Evolutionary conservation across 2,113 vertebrate genomes (phyloP), one percentile per base, ranked within the genome.

Genomic region (Chamaetylas fuelleborni): DNA sequence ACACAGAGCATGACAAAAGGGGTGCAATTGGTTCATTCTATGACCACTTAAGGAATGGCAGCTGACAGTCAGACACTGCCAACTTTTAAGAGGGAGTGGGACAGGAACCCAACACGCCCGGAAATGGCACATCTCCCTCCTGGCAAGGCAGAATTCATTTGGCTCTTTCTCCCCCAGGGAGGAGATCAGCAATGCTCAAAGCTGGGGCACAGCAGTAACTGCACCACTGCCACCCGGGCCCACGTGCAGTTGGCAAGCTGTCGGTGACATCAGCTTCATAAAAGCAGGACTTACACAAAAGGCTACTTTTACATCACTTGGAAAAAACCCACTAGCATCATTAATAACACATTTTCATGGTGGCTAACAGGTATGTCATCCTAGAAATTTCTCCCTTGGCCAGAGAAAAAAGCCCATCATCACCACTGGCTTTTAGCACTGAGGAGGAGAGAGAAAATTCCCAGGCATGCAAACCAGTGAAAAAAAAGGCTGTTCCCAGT

Each of bases 11-110:
- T 1, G 33, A 89, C 81, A 96, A 96, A 95, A 91, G 47, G 78
- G 72, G 36, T 62, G 57, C 89, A 79, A 48, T 43, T 90, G 93
- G 64, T 81, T 90, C 80, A 94, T 84, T 97, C 92, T 66, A 24
- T 79, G 92, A 95, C 93, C 92, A 87, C 93, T 97, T 97, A 89
- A 95, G 96, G 89, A 96, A 97, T 85, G 92, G 91, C 96, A 97
- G 97, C 96, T 97, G 97, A 96, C 81, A 91, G 92, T 20, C 81
- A 90, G 66, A 71, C 82, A 69, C 62, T 97, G 97, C 96, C 97
- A 97, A 82, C 70, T 97, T 90, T 90, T 85, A 93, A 96, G 94
- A 94, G 77, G 72, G 85, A 97, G 58, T 34, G 80, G 86, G 86
- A 94, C 54, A 92, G 66, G 86, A 96, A 95, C 88, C 77, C 60